Evolutionary conservation across 2,888 invertebrate genomes (phyloP).

Genomic region (Endotricha flammealis): DNA sequence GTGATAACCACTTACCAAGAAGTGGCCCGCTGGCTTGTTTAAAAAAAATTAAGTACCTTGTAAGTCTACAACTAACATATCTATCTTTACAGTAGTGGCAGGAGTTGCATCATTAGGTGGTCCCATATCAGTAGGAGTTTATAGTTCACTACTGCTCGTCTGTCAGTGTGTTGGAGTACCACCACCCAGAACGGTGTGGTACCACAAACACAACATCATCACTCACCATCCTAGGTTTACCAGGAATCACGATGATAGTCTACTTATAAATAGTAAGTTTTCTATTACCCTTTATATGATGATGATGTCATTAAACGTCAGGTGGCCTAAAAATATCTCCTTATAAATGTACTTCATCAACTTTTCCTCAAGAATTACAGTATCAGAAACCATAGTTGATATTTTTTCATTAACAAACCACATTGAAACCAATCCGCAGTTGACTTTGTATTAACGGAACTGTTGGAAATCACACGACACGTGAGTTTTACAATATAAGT

Average conservation of each 20-base stretch:
- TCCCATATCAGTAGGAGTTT: constrained; percentile 47
- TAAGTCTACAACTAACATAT: too few species aligned
- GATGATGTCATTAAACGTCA: neutral
- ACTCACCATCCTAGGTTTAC: constrained; percentile 65
- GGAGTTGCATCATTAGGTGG: constrained; percentile 80
- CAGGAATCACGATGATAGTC: constrained; percentile 60
- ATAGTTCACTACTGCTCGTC: constrained; percentile 48
- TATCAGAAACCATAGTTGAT: too few species aligned
- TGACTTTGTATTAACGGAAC: too few species aligned
- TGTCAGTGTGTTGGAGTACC: constrained; percentile 59
- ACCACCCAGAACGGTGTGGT: constrained; percentile 64
- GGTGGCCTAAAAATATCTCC: too few species aligned
- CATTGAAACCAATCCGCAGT: too few species aligned
- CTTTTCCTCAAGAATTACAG: too few species aligned
- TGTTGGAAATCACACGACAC: too few species aligned
- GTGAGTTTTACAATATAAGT: too few species aligned
- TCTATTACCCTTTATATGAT: neutral
- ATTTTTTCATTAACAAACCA: constrained; percentile 1
- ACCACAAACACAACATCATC: constrained; percentile 66
- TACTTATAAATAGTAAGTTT: constrained; percentile 60
- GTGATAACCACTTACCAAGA: too few species aligned
- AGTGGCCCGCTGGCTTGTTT: too few species aligned
- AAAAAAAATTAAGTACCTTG: too few species aligned
- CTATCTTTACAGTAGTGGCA: constrained; percentile 78
- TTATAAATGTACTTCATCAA: too few species aligned